A percentile compares a stretch with the other conserved stretches of the same genome.
phyloP scores from a whole-genome alignment of 2,797 vertebrate genomes.

The Falco cherrug region DNA sequence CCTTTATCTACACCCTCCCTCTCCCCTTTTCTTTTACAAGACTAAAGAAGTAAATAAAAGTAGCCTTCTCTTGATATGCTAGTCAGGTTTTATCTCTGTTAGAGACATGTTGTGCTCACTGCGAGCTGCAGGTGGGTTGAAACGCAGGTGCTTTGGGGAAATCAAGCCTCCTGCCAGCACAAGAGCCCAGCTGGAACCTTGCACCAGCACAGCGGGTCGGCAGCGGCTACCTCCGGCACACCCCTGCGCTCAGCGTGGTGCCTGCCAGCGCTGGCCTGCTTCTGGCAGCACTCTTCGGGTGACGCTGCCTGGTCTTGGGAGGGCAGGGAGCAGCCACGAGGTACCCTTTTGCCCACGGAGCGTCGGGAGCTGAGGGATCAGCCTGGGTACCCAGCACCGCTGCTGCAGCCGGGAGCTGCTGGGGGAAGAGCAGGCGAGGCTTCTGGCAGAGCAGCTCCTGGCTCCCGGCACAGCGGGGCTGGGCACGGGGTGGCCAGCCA shows the following conservation, averaged over 20 bases:
- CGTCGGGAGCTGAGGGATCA: neutral
- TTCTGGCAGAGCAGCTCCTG: neutral
- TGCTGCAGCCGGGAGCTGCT: neutral
- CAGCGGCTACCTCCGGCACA: rapidly evolving
- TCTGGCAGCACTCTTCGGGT: neutral
- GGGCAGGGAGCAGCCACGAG: neutral
- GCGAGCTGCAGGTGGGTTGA: neutral
- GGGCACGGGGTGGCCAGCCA: rapidly evolving
- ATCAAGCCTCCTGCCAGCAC: neutral
- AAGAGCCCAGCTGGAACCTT: neutral
- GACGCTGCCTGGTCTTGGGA: rapidly evolving
- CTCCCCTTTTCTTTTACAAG: neutral
- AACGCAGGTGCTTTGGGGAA: neutral
- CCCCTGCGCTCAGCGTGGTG: rapidly evolving
- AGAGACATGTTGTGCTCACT: neutral
- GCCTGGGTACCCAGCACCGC: neutral
- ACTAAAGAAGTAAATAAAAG: neutral
- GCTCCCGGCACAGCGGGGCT: neutral
- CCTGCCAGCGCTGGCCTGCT: neutral
- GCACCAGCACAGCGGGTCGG: neutral
- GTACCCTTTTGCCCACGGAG: neutral
- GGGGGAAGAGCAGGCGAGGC: rapidly evolving
- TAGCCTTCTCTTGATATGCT: neutral
- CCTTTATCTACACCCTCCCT: neutral
- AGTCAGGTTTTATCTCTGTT: neutral